Conservation (phyloP, 1,140 invertebrate genomes). For the Euschistus heros region DNA sequence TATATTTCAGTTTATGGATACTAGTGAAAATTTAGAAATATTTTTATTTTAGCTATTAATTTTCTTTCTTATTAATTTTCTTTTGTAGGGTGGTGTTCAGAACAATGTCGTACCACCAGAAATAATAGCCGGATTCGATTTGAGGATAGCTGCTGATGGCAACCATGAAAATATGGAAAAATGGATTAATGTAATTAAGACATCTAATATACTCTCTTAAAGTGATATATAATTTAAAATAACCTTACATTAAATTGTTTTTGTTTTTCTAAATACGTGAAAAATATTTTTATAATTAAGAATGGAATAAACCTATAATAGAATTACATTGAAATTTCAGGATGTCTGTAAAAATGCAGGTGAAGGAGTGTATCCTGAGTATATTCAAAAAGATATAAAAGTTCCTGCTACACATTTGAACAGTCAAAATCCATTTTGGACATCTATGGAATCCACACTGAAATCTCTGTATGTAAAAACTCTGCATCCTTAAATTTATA, state of each 20-base stretch:
- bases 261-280: no score
- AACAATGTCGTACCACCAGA: conserved; percentile 80
- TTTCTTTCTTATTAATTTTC: neutral
- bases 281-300: no score
- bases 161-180: conserved; percentile 60
- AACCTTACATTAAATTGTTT: no score
- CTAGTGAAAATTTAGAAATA: no score
- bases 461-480: conserved; percentile 41
- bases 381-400: conserved; percentile 53
- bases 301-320: no score
- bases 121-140: conserved; percentile 65
- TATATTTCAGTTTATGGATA: no score
- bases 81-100: conserved; percentile 71
- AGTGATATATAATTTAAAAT: no score
- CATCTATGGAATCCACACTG: conserved; percentile 54
- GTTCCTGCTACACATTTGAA: conserved; percentile 56
- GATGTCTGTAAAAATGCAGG: conserved; percentile 69
- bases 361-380: conserved; percentile 58
- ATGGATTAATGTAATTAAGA: conserved; percentile 53
- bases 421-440: conserved; percentile 65
- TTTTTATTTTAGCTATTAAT: no score
- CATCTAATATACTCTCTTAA: no score
- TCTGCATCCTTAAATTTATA: no score
- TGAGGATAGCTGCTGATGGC: conserved; percentile 60
- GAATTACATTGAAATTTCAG: neutral